Conservation (phyloP, 2,888 invertebrate species). For the Mesochorus sp. region DNA sequence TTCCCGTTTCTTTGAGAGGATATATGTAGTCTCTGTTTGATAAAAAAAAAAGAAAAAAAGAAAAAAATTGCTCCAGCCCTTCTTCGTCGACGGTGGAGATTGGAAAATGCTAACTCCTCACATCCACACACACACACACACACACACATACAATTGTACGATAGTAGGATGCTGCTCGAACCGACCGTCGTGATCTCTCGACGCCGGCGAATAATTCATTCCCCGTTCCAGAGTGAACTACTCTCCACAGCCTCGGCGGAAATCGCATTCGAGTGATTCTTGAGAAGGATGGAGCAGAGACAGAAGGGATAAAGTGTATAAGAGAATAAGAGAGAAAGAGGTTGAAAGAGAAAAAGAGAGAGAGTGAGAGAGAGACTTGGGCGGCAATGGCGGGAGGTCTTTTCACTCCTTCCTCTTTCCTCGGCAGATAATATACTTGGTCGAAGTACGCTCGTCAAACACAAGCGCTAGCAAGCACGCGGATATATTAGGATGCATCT, state of each 20-base stretch:
- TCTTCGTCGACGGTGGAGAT: slow-evolving; percentile 59
- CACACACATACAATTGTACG: background rate
- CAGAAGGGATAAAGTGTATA: slow-evolving; percentile 28
- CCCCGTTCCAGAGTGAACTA: slow-evolving; percentile 61
- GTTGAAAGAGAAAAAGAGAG: slow-evolving; percentile 1
- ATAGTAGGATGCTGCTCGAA: slow-evolving; percentile 60
- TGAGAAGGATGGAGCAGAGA: slow-evolving; percentile 67
- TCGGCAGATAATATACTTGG: slow-evolving; percentile 79
- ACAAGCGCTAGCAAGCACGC: slow-evolving; percentile 80
- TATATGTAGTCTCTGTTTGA: slow-evolving; percentile 46
- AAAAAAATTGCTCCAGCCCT: slow-evolving; percentile 21
- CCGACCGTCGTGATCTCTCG: slow-evolving; percentile 64
- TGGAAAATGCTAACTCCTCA: slow-evolving; percentile 63
- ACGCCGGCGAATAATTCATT: slow-evolving; percentile 72
- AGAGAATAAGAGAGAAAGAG: too few relatives aligned
- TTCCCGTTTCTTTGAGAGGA: slow-evolving; percentile 24
- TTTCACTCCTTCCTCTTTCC: slow-evolving; percentile 50
- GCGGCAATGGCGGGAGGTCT: slow-evolving; percentile 49
- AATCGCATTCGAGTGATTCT: slow-evolving; percentile 80
- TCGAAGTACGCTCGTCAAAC: slow-evolving; percentile 81
- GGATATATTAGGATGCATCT: slow-evolving; percentile 82
- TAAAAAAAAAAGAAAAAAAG: slow-evolving; percentile 23
- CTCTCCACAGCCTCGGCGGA: slow-evolving; percentile 71
- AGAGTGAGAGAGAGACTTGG: slow-evolving; percentile 42
- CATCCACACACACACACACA: slow-evolving; percentile 17